These are phyloP conservation scores for Masticophis lateralis DNA, from an alignment of 2,797 vertebrate species.

Conservation along the genomic window DNA sequence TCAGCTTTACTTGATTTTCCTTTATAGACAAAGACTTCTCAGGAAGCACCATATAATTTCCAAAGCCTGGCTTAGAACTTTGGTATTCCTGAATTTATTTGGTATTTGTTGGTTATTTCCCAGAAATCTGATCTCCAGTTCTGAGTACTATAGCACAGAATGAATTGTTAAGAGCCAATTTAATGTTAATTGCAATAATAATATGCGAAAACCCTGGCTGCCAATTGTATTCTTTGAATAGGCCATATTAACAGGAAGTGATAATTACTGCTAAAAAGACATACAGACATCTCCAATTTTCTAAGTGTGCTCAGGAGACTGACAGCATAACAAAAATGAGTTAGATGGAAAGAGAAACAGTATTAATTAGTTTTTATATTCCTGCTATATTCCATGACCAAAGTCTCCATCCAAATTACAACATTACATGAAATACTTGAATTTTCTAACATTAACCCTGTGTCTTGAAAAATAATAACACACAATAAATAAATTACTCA, in stretches of 20 bases:
- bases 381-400: background rate
- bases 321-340: slow-evolving; percentile 16
- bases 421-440: background rate
- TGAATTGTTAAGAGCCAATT: slow-evolving; percentile 36
- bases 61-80: background rate
- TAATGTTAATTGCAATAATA: slow-evolving; percentile 49
- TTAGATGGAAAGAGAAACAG: slow-evolving; percentile 14
- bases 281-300: slow-evolving; percentile 11
- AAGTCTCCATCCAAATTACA: background rate
- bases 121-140: slow-evolving; percentile 35
- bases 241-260: slow-evolving; percentile 17
- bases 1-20: background rate
- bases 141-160: slow-evolving; percentile 4
- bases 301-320: slow-evolving; percentile 27
- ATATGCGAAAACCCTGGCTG: slow-evolving; percentile 28
- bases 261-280: background rate
- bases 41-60: background rate
- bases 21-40: background rate
- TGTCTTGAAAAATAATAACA: background rate
- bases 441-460: background rate
- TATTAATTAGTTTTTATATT: background rate
- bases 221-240: slow-evolving; percentile 5
- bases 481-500: background rate
- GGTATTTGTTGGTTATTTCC: background rate
- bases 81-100: background rate